phyloP scores from a whole-genome alignment of 1,140 invertebrate genomes.

The Papilio polytes region DNA sequence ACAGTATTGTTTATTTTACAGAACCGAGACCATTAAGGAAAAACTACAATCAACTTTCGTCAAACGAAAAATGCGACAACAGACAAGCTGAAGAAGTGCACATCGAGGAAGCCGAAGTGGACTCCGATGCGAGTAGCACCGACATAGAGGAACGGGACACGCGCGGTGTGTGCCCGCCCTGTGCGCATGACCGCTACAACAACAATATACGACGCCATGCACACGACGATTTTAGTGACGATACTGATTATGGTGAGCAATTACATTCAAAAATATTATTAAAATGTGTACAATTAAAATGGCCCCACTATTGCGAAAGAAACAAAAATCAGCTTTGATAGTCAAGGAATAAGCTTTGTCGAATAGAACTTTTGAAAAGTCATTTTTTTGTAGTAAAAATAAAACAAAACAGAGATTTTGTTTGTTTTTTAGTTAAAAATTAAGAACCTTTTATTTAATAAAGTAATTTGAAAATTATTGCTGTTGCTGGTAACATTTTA shows the following conservation, averaged over 20 bases:
- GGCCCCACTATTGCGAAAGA: neutral
- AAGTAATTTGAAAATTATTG: neutral
- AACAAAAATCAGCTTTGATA: neutral
- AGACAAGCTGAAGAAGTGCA: conserved; percentile 73
- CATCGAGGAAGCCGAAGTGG: conserved; percentile 75
- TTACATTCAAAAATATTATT: neutral
- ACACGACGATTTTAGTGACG: conserved; percentile 81
- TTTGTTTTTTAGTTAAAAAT: neutral
- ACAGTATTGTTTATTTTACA: conserved; percentile 51
- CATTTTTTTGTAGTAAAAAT: no score
- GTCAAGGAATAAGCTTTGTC: neutral
- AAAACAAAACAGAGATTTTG: neutral
- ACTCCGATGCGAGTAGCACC: conserved; percentile 81
- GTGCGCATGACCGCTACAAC: conserved; percentile 80
- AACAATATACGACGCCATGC: conserved; percentile 75
- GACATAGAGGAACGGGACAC: conserved; percentile 78
- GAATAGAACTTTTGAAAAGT: neutral
- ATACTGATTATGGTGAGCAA: conserved; percentile 79
- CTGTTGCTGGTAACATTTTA: neutral
- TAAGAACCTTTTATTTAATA: neutral
- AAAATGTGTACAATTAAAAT: no score
- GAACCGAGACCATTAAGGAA: conserved; percentile 78
- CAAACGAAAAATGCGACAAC: conserved; percentile 79
- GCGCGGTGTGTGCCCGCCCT: conserved; percentile 73
- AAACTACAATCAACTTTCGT: conserved; percentile 82